Evolutionary conservation across 2,113 vertebrate genomes (phyloP).

Genomic region (Bettongia penicillata): DNA sequence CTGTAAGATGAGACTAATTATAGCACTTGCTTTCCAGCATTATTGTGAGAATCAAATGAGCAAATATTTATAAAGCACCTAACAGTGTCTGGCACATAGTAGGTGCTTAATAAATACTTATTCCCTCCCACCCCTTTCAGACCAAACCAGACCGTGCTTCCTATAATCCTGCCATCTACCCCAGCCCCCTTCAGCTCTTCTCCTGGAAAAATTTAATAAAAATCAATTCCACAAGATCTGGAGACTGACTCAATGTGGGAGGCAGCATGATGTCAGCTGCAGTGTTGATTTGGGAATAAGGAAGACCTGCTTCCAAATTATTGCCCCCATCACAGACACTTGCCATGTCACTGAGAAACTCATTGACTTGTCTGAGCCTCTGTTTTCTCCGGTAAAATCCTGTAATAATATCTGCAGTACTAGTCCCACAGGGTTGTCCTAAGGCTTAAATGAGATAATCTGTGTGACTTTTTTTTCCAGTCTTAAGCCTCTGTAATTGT

Average conservation of each 20-base stretch:
- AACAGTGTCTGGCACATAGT: not conserved
- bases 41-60: not conserved
- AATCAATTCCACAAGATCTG: not conserved
- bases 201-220: not conserved
- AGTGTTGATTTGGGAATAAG: not conserved
- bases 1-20: not conserved
- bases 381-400: not conserved
- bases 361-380: not conserved
- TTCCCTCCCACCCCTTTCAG: not conserved
- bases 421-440: not conserved
- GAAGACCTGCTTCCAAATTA: not conserved
- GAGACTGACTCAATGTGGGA: not conserved
- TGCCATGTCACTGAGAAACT: not conserved
- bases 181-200: not conserved
- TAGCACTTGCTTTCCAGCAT: not conserved
- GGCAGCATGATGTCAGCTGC: not conserved
- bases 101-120: accelerated
- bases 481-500: not conserved
- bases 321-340: not conserved
- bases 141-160: not conserved
- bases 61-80: not conserved
- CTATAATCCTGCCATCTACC: not conserved
- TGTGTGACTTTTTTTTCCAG: not conserved
- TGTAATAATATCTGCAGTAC: not conserved
- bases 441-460: not conserved